phyloP scores from a whole-genome alignment of 2,797 vertebrate species.

The Clarias pachynema region DNA sequence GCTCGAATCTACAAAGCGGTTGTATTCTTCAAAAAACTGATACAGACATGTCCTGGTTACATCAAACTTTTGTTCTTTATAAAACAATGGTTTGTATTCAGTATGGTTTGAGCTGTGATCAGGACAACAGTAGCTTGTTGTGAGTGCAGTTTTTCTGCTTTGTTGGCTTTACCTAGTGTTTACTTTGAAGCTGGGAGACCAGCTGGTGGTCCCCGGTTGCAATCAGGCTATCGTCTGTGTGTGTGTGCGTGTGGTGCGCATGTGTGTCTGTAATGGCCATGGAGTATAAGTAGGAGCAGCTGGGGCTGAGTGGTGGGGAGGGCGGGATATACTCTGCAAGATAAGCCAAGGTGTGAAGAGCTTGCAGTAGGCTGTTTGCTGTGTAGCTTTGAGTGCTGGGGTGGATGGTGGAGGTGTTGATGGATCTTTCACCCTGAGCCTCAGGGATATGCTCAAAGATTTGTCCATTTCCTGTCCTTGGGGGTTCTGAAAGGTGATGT shows the following conservation, averaged over 20 bases:
- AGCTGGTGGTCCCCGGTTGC: constrained; percentile 71
- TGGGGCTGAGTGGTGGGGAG: constrained; percentile 57
- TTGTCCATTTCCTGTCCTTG: constrained; percentile 54
- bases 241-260: constrained; percentile 58
- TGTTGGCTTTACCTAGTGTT: constrained; percentile 71
- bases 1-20: constrained; percentile 32
- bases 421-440: constrained; percentile 66
- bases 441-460: constrained; percentile 55
- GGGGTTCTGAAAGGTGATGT: constrained; percentile 46
- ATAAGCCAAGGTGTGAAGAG: constrained; percentile 70
- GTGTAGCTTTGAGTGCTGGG: constrained; percentile 50
- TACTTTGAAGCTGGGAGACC: constrained; percentile 68
- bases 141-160: constrained; percentile 54
- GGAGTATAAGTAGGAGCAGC: constrained; percentile 60
- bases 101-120: constrained; percentile 54
- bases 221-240: constrained; percentile 64
- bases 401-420: constrained; percentile 70
- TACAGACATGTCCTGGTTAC: not conserved
- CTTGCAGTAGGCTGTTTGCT: constrained; percentile 59
- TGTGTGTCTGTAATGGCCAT: constrained; percentile 53
- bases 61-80: not conserved
- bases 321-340: constrained; percentile 51
- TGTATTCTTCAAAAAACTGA: constrained; percentile 5
- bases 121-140: constrained; percentile 66
- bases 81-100: not conserved